Conservation (phyloP, 2,888 invertebrate genomes). For the Heliconius cydno region DNA sequence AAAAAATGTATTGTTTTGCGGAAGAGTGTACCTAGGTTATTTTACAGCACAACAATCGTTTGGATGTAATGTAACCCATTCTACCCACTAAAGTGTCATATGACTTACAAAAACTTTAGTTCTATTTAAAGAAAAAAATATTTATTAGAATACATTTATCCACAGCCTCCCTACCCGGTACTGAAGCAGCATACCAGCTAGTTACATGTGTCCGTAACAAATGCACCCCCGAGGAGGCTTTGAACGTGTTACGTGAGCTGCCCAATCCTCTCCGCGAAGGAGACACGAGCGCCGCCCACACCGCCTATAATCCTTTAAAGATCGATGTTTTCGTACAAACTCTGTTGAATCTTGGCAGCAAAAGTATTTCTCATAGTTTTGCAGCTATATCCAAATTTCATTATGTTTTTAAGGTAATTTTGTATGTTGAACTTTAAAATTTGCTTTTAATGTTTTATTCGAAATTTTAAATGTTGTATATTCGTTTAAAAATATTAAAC, state of each 20-base stretch:
- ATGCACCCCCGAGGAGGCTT: constrained; percentile 94
- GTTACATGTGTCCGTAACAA: constrained; percentile 94
- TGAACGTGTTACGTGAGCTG: constrained; percentile 92
- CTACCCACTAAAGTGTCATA: too few relatives aligned
- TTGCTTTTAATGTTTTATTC: too few relatives aligned
- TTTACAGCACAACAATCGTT: too few relatives aligned
- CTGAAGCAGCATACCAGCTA: constrained; percentile 92
- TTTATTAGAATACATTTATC: constrained; percentile 37
- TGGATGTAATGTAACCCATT: too few relatives aligned
- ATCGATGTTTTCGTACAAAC: constrained; percentile 99
- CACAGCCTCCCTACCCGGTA: constrained; percentile 89
- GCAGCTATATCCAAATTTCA: constrained; percentile 99
- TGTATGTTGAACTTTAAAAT: background rate
- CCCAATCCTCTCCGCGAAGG: constrained; percentile 92
- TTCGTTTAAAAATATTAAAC: too few relatives aligned
- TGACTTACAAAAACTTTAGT: too few relatives aligned
- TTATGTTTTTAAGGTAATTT: constrained; percentile 91
- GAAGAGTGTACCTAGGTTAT: too few relatives aligned
- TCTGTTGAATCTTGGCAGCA: constrained; percentile 95
- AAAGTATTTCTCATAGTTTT: constrained; percentile 99
- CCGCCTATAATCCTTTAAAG: constrained; percentile 94
- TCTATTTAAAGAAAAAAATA: too few relatives aligned
- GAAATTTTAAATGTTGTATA: too few relatives aligned
- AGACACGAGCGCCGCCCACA: constrained; percentile 85
- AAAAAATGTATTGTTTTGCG: too few relatives aligned